These are phyloP conservation scores for Diplodus sargus DNA, from an alignment of 2,797 vertebrate species.

Conservation along the genomic window DNA sequence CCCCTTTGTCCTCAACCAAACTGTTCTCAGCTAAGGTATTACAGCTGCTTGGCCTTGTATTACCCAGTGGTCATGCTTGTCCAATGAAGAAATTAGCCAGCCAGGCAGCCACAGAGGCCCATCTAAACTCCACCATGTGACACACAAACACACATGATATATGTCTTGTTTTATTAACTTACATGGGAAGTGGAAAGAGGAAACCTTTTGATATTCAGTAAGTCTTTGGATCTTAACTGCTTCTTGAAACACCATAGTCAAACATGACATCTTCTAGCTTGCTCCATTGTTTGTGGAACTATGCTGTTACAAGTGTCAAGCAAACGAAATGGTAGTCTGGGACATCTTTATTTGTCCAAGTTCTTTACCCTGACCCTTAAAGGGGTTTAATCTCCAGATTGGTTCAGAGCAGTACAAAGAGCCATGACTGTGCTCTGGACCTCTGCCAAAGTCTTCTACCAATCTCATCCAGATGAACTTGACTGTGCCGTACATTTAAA, in stretches of 20 bases:
- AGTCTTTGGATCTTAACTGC: too few species aligned
- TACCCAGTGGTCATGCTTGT: constrained; percentile 19
- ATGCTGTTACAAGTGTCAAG: constrained; percentile 2
- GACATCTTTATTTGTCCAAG: constrained; percentile 31
- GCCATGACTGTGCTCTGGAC: constrained; percentile 49
- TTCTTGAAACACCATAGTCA: neutral
- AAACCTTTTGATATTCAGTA: neutral
- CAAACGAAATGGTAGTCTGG: constrained; percentile 1
- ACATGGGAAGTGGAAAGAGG: neutral
- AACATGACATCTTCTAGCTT: neutral
- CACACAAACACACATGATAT: constrained; percentile 4
- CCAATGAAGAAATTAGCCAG: constrained; percentile 28
- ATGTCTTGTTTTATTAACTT: constrained; percentile 14
- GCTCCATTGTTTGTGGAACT: neutral
- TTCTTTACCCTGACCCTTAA: constrained; percentile 31
- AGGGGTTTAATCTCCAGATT: constrained; percentile 56
- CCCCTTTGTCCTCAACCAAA: constrained; percentile 32
- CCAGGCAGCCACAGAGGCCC: neutral
- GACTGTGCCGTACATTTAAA: constrained; percentile 54
- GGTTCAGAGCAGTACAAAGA: constrained; percentile 47
- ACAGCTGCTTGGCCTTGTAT: constrained; percentile 20
- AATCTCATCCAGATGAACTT: constrained; percentile 56
- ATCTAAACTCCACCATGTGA: constrained; percentile 9
- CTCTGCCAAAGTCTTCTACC: constrained; percentile 43
- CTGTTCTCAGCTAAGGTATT: constrained; percentile 9